Evolutionary conservation across 2,113 vertebrate species (phyloP), one percentile per base, ranked within the genome.

Genomic region (Ploceus nigricollis): DNA sequence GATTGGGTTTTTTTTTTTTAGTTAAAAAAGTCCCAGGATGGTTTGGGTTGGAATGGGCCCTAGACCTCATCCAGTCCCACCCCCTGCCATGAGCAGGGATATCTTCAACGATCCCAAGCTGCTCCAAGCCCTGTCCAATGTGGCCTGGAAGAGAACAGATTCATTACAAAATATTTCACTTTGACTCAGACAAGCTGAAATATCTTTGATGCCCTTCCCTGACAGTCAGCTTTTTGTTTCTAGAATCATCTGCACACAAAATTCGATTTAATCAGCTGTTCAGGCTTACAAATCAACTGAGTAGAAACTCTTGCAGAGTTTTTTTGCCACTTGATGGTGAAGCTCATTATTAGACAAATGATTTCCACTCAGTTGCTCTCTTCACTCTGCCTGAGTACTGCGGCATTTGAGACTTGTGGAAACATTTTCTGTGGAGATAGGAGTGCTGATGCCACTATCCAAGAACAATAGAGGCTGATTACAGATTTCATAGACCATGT

Each of bases 381-480:
- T 66, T 87, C 78, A 39, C 42, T 89, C 48, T 91, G 50, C 30
- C 21, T 1, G 3, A 82, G 56, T 15, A 25, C 37, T 33, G 35
- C 1, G 0, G 5, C 91, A 53, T 69, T 86, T 65, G 37, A 91
- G 87, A 40, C 93, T 66, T 73, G 66, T 88, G 64, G 90, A 95
- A 94, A 90, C 54, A 50, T 66, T 80, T 89, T 79, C 54, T 71
- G 82, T 70, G 9, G 39, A 91, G 93, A 80, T 88, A 80, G 69
- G 35, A 77, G 82, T 2, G 48, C 61, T 78, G 72, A 5, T 87
- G 83, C 47, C n/a, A 6, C 69, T 57, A 18, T 91, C 95, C 94
- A 97, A 96, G 72, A 96, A 94, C 80, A 95, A 95, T 1, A 95
- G 69, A 56, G 48, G 56, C 40, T 7, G 15, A 86, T 70, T 90